Base-by-base conservation (phyloP, 1,140 invertebrate genomes). In the Conus betulinus region DNA sequence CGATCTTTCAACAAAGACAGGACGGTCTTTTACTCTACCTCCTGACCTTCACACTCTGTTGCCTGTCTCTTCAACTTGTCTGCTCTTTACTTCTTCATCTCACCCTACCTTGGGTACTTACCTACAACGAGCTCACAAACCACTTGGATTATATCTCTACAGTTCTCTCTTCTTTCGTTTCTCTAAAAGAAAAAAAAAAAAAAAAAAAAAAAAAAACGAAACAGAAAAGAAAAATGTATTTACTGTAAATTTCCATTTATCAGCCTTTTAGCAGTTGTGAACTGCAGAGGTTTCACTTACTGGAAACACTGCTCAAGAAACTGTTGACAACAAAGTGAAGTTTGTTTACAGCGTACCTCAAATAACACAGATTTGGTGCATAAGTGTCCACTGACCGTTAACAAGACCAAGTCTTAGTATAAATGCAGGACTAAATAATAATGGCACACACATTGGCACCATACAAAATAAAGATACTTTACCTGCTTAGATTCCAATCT, bases 391-490 rank as follows among this genome's bases (percentile, higher is more conserved):
- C 85, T 87, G 74, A 87, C 85, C 85, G 39, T 76, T 87, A 86
- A 86, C 82, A 87, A 87, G 85, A 87, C 85, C 71, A 78, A 71
- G 51, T 87, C 85, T 87, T 87, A 87, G 85, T 87, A 87, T 87
- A 87, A 87, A 87, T 87, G 85, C 85, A 87, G 76, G 74, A 78
- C 85, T 87, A 87, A 87, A 87, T 87, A 78, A 87, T 87, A 87
- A 87, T 87, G 85, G 85, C 85, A 87, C 85, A 87, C 85, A 87
- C 71, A 87, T 87, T 87, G 85, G 85, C 85, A 87, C 85, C 85
- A 78, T 87, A 87, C 85, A 87, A 87, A 87, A 87, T 87, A 87
- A 87, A 87, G 74, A 87, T 87, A 87, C 85, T 74, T 87, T 87
- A 87, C 85, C 85, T 87, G 85, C 53, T 87, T 87, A 87, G 85